A percentile compares a stretch with the other conserved stretches of the same genome.
Evolutionary conservation across 2,113 vertebrate genomes (phyloP).

Genomic region (Phycodurus eques): DNA sequence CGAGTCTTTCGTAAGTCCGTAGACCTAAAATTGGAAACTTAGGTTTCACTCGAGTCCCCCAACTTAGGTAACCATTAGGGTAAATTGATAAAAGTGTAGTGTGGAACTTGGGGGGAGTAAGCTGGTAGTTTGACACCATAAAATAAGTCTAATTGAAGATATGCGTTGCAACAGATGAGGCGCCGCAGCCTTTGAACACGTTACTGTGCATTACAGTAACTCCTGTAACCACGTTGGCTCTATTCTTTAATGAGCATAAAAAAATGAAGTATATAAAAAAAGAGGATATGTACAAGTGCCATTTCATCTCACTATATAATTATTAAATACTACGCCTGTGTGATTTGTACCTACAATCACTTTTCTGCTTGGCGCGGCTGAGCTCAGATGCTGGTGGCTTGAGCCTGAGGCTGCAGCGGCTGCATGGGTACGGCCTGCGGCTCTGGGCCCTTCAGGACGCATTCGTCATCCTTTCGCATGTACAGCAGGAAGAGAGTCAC

Average conservation of each 20-base stretch:
- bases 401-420: slow-evolving; percentile 78
- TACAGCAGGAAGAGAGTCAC: slow-evolving; percentile 92
- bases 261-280: slow-evolving; percentile 44
- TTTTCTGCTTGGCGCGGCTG: background rate
- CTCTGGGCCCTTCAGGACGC: slow-evolving; percentile 75
- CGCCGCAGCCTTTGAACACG: slow-evolving; percentile 5
- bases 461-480: slow-evolving; percentile 75
- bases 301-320: slow-evolving; percentile 52
- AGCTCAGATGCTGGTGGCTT: slow-evolving; percentile 81
- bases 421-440: slow-evolving; percentile 62
- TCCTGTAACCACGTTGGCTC: slow-evolving; percentile 18
- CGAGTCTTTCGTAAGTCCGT: background rate
- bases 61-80: background rate
- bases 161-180: slow-evolving; percentile 4
- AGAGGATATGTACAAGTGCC: slow-evolving; percentile 58
- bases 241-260: slow-evolving; percentile 10
- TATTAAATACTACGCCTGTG: slow-evolving; percentile 52
- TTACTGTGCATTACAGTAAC: slow-evolving; percentile 15
- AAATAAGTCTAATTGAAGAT: background rate
- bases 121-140: background rate
- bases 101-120: background rate
- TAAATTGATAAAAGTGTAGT: background rate
- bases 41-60: background rate
- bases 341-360: background rate
- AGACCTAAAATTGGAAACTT: background rate